A percentile compares a stretch with the other conserved stretches of the same genome.
Evolutionary conservation across 2,888 invertebrate genomes (phyloP).

Genomic region (Ectemnius cavifrons): DNA sequence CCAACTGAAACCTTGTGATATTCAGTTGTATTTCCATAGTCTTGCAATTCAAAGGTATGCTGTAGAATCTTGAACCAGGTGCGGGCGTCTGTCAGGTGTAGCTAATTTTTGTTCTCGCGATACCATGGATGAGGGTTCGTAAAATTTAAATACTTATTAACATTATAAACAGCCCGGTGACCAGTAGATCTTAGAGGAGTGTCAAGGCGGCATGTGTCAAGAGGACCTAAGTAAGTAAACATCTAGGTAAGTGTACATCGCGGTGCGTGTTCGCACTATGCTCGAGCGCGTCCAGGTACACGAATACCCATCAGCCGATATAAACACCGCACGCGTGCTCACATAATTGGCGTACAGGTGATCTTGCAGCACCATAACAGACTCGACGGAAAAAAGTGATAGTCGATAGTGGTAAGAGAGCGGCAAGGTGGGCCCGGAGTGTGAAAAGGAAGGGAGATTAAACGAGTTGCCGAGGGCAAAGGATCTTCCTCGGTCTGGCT

Average conservation of each 20-base stretch:
- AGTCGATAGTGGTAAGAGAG: slow-evolving; percentile 1
- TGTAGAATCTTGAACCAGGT: too few relatives aligned
- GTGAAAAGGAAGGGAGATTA: slow-evolving; percentile 22
- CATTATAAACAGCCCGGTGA: too few relatives aligned
- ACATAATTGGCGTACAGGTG: slow-evolving; percentile 8
- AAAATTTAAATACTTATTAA: too few relatives aligned
- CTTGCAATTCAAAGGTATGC: too few relatives aligned
- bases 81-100: too few relatives aligned
- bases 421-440: too few relatives aligned
- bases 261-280: slow-evolving; percentile 52
- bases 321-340: slow-evolving; percentile 30
- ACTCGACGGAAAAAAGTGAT: slow-evolving; percentile 5
- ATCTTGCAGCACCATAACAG: slow-evolving; percentile 3
- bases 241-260: too few relatives aligned
- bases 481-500: slow-evolving; percentile 46
- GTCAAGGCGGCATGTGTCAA: slow-evolving; percentile 37
- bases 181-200: neutral
- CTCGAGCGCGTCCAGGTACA: slow-evolving; percentile 49
- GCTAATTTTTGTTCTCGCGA: too few relatives aligned
- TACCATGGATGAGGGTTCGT: too few relatives aligned
- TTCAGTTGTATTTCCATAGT: too few relatives aligned
- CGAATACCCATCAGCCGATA: slow-evolving; percentile 26
- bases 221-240: slow-evolving; percentile 33
- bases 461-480: slow-evolving; percentile 16
- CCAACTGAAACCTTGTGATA: neutral